Evolutionary conservation across 2,113 vertebrate species (phyloP).

Genomic region (Calonectris borealis): DNA sequence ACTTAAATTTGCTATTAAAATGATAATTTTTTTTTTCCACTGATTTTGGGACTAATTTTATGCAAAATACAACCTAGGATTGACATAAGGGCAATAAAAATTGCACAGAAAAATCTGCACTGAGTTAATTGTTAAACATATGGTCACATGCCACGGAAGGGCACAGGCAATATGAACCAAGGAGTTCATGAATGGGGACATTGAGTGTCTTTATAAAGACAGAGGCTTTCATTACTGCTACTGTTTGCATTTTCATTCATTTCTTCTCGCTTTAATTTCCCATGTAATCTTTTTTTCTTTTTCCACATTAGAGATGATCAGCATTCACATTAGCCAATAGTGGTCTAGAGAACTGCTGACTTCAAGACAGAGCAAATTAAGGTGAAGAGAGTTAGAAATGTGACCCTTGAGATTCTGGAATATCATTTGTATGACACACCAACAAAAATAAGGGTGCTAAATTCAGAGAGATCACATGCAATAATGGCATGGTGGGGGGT

Average conservation of each 20-base stretch:
- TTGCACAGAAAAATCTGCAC: constrained; percentile 1
- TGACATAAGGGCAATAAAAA: constrained; percentile 67
- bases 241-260: not conserved
- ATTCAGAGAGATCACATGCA: not conserved
- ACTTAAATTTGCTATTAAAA: constrained; percentile 62
- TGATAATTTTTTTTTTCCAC: constrained; percentile 43
- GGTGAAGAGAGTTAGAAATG: not conserved
- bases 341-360: not conserved
- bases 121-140: constrained; percentile 55
- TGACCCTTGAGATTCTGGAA: not conserved
- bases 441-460: not conserved
- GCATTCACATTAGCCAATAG: not conserved
- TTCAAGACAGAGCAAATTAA: not conserved
- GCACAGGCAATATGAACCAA: constrained; percentile 2
- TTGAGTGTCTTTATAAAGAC: not conserved
- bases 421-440: not conserved
- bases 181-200: not conserved
- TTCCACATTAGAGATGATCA: not conserved
- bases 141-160: constrained; percentile 8
- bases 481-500: not conserved
- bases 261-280: not conserved
- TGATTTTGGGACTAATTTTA: constrained; percentile 50
- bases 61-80: constrained; percentile 32
- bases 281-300: not conserved
- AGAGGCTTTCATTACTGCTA: not conserved